Base-by-base conservation (phyloP, 2,888 invertebrate genomes). In the Zonitis immaculata region DNA sequence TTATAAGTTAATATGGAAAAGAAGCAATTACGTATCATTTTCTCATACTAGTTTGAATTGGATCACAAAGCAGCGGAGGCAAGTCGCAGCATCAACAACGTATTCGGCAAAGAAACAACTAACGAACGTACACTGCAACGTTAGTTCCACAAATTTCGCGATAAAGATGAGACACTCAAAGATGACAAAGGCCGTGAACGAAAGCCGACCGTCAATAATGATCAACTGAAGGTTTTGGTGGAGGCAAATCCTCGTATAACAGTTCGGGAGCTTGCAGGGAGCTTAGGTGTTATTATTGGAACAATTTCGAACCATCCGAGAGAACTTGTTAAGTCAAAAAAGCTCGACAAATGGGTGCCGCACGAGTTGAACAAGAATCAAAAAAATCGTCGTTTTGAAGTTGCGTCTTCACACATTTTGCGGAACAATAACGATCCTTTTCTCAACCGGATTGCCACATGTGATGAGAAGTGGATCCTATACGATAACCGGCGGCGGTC, bases 401-500 rank as follows among this genome's bases (percentile, higher is more conserved):
- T 48, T 8, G 26, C 42, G 6, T 42, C 47, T 47, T 25, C 43
- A 6, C 47, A 42, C 6, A 6, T 47, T 42, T 28, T 45, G 30
- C 20, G 44, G 6, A 50, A 50, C 32, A 27, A 45, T 11, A 45
- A 45, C 32, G 44, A 50, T 2, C 30, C 46, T 11, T 16, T 27
- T 46, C 27, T 46, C 8, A 18, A 12, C 47, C 47, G 32, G 47
- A 57, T 48, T 30, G 12, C n/a, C 5, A 30, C 30, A 5, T 30
- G 30, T 12, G 30, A 30, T 12, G 51, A 57, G 55, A 55, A 52
- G 42, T 50, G 50, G 51, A 52, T 57, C 30, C 51, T 53, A n/a
- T 57, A 59, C 49, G 55, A 57, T 42, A 58, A 58, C 30, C 47
- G 51, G 25, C 42, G 50, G 52, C 47, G 28, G 20, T 54, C 52